phyloP scores from a whole-genome alignment of 2,888 invertebrate species.

The Ferdinandea cuprea region DNA sequence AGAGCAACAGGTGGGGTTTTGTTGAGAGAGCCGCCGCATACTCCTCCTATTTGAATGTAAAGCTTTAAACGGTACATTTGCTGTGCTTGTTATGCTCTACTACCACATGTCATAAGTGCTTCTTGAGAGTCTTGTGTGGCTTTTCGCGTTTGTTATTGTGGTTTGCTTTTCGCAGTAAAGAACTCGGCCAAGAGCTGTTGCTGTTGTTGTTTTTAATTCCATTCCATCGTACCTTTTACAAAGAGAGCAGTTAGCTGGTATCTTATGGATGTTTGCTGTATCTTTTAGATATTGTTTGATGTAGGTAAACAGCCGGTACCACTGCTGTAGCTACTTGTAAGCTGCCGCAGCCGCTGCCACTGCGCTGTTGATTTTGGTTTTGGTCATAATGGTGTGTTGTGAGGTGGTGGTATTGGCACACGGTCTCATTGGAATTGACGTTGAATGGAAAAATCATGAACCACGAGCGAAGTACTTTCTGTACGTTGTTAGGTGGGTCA shows the following conservation, averaged over 20 bases:
- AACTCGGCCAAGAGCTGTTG: conserved; percentile 58
- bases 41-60: conserved; percentile 19
- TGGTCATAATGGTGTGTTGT: conserved; percentile 4
- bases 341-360: too few relatives aligned
- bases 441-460: conserved; percentile 57
- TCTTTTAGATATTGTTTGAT: conserved; percentile 59
- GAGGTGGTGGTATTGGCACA: conserved; percentile 34
- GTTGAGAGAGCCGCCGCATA: conserved; percentile 20
- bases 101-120: conserved; percentile 8
- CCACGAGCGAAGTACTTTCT: conserved; percentile 24
- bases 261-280: conserved; percentile 54
- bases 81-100: conserved; percentile 30
- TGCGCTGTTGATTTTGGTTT: conserved; percentile 13
- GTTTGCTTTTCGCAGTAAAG: conserved; percentile 37
- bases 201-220: conserved; percentile 5
- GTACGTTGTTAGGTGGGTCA: conserved; percentile 24
- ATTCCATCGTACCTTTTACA: conserved; percentile 38
- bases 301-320: conserved; percentile 61
- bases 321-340: conserved; percentile 50
- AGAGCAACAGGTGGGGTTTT: conserved; percentile 64
- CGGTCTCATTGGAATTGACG: conserved; percentile 55
- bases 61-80: conserved; percentile 71
- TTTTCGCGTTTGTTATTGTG: conserved; percentile 59
- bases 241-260: conserved; percentile 52
- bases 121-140: conserved; percentile 34